These are phyloP conservation scores for Chrosomus eos DNA, from an alignment of 2,797 vertebrate genomes.

Conservation along the genomic window DNA sequence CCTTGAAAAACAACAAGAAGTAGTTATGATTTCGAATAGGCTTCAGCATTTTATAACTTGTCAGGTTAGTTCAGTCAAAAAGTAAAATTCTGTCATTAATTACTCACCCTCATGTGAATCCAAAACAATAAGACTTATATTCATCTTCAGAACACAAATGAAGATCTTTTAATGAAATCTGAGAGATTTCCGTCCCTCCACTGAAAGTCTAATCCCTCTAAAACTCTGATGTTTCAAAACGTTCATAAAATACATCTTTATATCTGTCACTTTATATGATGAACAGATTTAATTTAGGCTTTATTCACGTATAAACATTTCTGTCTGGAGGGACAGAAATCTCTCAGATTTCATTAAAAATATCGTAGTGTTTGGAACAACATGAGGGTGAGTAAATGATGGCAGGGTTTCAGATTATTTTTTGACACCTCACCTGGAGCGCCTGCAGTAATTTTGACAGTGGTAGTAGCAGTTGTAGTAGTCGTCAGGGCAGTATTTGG, in stretches of 20 bases:
- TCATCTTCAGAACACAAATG: not conserved
- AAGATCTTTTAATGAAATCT: not conserved
- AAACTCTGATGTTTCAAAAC: too few species aligned
- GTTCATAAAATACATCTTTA: too few species aligned
- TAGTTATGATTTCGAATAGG: not conserved
- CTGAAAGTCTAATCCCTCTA: not conserved
- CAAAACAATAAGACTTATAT: not conserved
- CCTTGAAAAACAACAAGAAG: constrained; percentile 6
- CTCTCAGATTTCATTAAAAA: not conserved
- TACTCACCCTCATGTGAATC: not conserved
- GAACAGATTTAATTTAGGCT: not conserved
- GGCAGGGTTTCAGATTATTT: not conserved
- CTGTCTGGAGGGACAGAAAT: not conserved
- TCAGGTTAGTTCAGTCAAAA: not conserved
- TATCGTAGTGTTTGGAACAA: not conserved
- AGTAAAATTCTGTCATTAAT: not conserved
- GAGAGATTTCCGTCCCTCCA: not conserved
- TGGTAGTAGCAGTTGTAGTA: not conserved
- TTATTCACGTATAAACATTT: not conserved
- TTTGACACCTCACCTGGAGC: constrained; percentile 15
- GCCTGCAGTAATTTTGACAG: not conserved
- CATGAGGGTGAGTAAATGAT: not conserved
- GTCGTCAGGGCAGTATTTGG: not conserved
- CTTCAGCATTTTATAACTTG: not conserved
- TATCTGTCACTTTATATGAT: not conserved